A percentile compares a stretch with the other conserved stretches of the same genome.
phyloP scores from a whole-genome alignment of 2,888 invertebrate species.

The Alentia gelatinosa region DNA sequence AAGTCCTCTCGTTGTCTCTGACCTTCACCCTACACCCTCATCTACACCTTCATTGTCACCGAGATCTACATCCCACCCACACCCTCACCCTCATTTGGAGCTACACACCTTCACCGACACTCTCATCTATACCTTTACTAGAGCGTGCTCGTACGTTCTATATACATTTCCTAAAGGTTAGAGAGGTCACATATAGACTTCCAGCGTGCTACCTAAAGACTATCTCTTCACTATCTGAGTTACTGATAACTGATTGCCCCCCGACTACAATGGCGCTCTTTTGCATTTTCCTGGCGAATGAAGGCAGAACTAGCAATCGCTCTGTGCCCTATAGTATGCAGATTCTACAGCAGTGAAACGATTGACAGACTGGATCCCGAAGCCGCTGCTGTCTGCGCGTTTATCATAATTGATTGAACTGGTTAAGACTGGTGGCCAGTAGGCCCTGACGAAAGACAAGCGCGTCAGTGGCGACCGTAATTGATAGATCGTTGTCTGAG shows the following conservation, averaged over 20 bases:
- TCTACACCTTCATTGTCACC: not conserved
- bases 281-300: too few species aligned
- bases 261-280: too few species aligned
- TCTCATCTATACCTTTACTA: too few species aligned
- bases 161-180: too few species aligned
- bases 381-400: not conserved
- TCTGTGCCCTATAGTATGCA: too few species aligned
- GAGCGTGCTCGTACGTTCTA: too few species aligned
- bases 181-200: too few species aligned
- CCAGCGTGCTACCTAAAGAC: too few species aligned
- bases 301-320: too few species aligned
- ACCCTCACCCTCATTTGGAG: not conserved
- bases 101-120: not conserved
- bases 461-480: not conserved
- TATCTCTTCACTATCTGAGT: too few species aligned
- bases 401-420: conserved; percentile 36
- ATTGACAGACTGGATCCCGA: not conserved
- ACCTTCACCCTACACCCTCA: not conserved
- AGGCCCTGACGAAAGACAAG: not conserved
- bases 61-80: not conserved
- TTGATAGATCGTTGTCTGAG: conserved; percentile 19
- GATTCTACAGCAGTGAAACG: not conserved
- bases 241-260: too few species aligned
- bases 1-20: too few species aligned
- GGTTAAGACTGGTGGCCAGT: not conserved